Percentiles rank a stretch among this genome's conserved stretches.
Evolutionary conservation across 2,113 vertebrate species (phyloP).

Genomic region (Hyperopisus bebe): DNA sequence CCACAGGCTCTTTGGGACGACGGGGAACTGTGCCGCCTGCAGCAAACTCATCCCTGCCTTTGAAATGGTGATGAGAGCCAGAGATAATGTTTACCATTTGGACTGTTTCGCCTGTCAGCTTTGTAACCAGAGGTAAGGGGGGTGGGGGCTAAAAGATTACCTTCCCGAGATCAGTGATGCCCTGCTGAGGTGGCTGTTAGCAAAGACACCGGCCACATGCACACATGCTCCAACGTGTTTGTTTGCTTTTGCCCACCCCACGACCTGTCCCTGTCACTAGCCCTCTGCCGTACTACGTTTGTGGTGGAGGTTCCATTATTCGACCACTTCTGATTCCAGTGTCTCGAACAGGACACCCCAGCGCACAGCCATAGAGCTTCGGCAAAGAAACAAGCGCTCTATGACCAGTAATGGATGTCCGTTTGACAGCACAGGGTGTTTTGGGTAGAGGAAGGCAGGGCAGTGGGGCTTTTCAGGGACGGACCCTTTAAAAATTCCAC

Average conservation of each 20-base stretch:
- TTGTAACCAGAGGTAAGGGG: constrained; percentile 98
- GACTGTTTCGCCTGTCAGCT: constrained; percentile 99
- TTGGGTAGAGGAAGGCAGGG: background rate
- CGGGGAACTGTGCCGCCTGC: constrained; percentile 98
- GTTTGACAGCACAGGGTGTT: background rate
- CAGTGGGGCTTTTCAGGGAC: background rate
- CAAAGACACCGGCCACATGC: constrained; percentile 28
- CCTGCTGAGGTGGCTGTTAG: constrained; percentile 35
- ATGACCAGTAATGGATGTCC: background rate
- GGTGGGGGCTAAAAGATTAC: constrained; percentile 36
- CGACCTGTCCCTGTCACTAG: background rate
- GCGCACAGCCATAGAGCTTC: background rate
- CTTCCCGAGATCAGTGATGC: constrained; percentile 42
- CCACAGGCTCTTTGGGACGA: constrained; percentile 96
- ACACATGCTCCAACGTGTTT: background rate
- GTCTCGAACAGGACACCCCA: background rate
- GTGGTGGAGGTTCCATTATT: background rate
- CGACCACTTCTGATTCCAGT: background rate
- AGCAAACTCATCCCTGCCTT: constrained; percentile 99
- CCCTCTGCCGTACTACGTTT: background rate
- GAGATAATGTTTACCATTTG: constrained; percentile 99
- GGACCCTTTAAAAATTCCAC: background rate
- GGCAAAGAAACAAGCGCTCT: background rate
- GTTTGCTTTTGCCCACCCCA: background rate
- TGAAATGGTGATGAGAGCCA: constrained; percentile 99